These are phyloP conservation scores for Oryzias javanicus DNA, from an alignment of 2,113 vertebrate genomes.

Conservation along the genomic window DNA sequence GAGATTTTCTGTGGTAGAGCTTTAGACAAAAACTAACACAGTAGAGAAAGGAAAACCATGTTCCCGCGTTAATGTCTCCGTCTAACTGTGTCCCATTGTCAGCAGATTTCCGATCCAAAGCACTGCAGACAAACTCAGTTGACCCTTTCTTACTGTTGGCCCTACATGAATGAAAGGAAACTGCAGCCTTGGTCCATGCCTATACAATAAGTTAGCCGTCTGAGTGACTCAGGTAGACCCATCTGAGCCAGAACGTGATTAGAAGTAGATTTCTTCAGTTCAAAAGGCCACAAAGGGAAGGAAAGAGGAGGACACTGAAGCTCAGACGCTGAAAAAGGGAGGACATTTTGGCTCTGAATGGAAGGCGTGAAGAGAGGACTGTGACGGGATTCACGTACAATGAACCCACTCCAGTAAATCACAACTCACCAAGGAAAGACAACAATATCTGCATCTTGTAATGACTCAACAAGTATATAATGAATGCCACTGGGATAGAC, in stretches of 20 bases:
- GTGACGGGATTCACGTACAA: constrained; percentile 18
- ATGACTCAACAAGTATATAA: constrained; percentile 32
- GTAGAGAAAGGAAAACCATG: constrained; percentile 1
- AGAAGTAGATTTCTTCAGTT: constrained; percentile 2
- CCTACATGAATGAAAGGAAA: constrained; percentile 62
- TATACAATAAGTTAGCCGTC: constrained; percentile 44
- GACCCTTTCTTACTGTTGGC: constrained; percentile 40
- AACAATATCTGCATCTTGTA: constrained; percentile 14
- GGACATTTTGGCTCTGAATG: constrained; percentile 49
- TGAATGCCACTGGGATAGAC: neutral
- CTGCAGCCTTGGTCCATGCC: constrained; percentile 31
- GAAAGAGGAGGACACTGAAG: constrained; percentile 53
- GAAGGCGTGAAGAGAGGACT: constrained; percentile 41
- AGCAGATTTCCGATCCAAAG: constrained; percentile 30
- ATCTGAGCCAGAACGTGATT: constrained; percentile 12
- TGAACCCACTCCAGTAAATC: constrained; percentile 36
- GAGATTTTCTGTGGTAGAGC: too few species aligned
- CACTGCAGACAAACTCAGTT: constrained; percentile 24
- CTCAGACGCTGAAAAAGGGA: constrained; percentile 47
- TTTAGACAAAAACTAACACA: too few species aligned
- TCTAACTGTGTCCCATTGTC: constrained; percentile 24
- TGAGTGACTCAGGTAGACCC: constrained; percentile 12
- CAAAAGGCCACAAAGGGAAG: constrained; percentile 51
- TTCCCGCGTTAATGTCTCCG: constrained; percentile 7
- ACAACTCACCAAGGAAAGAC: constrained; percentile 36